These are phyloP conservation scores for Euplexia lucipara DNA, from an alignment of 2,888 invertebrate genomes.

Conservation along the genomic window DNA sequence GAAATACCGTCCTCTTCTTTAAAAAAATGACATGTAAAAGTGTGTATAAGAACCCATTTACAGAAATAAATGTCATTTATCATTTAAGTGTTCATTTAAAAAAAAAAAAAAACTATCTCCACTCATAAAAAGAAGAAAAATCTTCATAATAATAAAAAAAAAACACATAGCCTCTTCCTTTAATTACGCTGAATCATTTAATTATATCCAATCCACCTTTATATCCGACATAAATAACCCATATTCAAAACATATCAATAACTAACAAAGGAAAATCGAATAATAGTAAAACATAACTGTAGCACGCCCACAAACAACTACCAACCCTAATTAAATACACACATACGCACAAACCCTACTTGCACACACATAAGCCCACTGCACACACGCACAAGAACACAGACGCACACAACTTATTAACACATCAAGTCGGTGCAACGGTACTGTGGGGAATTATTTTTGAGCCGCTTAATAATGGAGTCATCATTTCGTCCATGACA, in stretches of 20 bases:
- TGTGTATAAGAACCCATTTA: too few relatives aligned
- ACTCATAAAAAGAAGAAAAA: background rate
- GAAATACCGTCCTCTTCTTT: too few relatives aligned
- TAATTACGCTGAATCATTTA: conserved; percentile 44
- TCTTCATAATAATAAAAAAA: background rate
- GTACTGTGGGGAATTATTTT: conserved; percentile 83
- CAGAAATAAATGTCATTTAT: too few relatives aligned
- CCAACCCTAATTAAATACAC: conserved; percentile 74
- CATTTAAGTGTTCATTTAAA: too few relatives aligned
- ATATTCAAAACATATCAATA: conserved; percentile 60
- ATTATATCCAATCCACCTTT: conserved; percentile 29
- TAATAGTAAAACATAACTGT: conserved; percentile 59
- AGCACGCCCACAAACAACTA: conserved; percentile 64
- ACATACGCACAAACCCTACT: conserved; percentile 52
- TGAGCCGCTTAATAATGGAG: conserved; percentile 89
- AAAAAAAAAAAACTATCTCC: too few relatives aligned
- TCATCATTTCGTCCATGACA: conserved; percentile 89
- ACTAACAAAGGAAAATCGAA: conserved; percentile 59
- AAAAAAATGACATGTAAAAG: too few relatives aligned
- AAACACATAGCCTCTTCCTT: background rate
- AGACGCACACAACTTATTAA: conserved; percentile 78
- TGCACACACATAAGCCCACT: conserved; percentile 53
- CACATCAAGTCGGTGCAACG: conserved; percentile 79
- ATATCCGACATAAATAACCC: conserved; percentile 47
- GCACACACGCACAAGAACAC: conserved; percentile 67